These are phyloP conservation scores for Cataglyphis albicans DNA, from an alignment of 2,888 invertebrate species.

Conservation along the genomic window DNA sequence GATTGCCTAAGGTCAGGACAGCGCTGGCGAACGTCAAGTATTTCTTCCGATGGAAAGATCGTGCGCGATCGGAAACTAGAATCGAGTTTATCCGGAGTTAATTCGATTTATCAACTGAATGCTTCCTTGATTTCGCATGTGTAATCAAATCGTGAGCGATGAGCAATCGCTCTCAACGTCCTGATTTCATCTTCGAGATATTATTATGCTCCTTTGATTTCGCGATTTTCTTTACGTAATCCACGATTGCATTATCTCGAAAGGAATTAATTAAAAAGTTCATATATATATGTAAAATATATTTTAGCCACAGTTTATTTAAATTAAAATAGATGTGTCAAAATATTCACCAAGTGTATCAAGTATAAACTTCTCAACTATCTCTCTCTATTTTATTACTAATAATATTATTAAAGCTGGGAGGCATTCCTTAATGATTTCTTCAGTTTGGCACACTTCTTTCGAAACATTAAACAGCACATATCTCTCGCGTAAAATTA, in stretches of 20 bases:
- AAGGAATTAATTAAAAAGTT: constrained; percentile 4
- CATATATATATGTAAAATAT: neutral
- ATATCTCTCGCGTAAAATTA: neutral
- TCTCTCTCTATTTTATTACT: neutral
- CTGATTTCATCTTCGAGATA: constrained; percentile 58
- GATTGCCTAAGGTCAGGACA: neutral
- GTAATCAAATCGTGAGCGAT: constrained; percentile 62
- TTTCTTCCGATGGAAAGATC: constrained; percentile 20
- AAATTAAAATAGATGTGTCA: neutral
- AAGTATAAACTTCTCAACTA: neutral
- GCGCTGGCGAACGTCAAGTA: neutral
- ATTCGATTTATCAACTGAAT: constrained; percentile 65
- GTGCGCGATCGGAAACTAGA: constrained; percentile 9
- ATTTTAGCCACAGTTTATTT: neutral
- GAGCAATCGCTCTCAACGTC: constrained; percentile 31
- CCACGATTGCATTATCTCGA: neutral
- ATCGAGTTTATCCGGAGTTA: constrained; percentile 54
- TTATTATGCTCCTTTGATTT: constrained; percentile 42
- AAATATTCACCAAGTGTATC: neutral
- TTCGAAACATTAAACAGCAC: neutral
- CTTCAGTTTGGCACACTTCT: neutral
- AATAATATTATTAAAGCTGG: neutral
- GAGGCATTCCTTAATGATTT: neutral
- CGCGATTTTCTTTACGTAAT: constrained; percentile 1
- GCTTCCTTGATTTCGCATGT: constrained; percentile 70